Evolutionary conservation across 1,140 invertebrate species (phyloP), one percentile per base, ranked within the genome.

Genomic region (Achroia grisella): DNA sequence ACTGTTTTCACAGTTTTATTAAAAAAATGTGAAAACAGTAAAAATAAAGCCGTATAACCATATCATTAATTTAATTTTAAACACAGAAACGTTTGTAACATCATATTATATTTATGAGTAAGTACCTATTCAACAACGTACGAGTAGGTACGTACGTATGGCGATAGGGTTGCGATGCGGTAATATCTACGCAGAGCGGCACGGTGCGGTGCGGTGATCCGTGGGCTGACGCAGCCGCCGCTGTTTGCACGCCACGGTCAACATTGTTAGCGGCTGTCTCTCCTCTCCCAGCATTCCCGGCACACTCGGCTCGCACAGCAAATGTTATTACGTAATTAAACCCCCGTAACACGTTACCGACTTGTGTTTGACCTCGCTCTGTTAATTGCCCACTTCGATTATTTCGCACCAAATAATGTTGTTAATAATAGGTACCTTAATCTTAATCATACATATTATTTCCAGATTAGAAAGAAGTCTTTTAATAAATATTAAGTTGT

Each of bases 291-390:
- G n/a, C 47, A 28, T 36, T 46, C 34, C 52, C 56, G 13, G 13
- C 14, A 13, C 8, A 9, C 32, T 5, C 12, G 27, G 4, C 12
- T 30, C 43, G 33, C 32, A 12, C 41, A 17, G 58, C 71, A 70
- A 73, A 80, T 71, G 72, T 77, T 77, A 81, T 81, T 81, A 76
- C 68, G 70, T 76, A 72, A 81, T 81, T 81, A 74, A 67, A 62
- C 58, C 60, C 50, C 48, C 39, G 42, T 53, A 43, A 69, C 70
- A 71, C 63, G 59, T 70, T 62, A 51, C 50, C 35, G 17, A 58
- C 53, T 56, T 54, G 31, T 70, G 58, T 69, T 72, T 72, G 58
- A 58, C 45, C 46, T 51, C 31, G 44, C 57, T 61, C 58, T 58
- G 54, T 62, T 68, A 68, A 66, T 72, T 69, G 57, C 52, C 54